Percentiles rank a stretch among this genome's conserved stretches.
Conservation (phyloP, 2,888 invertebrate genomes). For the Lochmaea capreae region DNA sequence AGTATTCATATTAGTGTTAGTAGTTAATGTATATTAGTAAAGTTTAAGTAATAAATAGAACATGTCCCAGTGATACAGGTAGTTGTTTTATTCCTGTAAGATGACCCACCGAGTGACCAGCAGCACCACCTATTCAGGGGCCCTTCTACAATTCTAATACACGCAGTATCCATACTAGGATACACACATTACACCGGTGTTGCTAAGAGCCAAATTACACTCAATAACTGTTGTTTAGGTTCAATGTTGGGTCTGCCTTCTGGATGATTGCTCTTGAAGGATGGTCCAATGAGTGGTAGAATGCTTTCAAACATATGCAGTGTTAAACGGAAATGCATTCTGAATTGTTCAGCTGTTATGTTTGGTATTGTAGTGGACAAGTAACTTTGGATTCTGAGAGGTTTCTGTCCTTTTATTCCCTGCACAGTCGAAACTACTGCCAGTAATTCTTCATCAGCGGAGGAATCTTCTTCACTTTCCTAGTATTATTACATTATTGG, state of each 20-base stretch:
- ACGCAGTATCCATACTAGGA: no score
- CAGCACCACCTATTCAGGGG: no score
- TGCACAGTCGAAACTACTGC: constrained; percentile 1
- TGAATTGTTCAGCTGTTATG: constrained; percentile 19
- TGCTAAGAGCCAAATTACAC: not conserved
- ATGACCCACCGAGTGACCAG: no score
- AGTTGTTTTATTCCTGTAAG: no score
- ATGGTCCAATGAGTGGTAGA: constrained; percentile 16
- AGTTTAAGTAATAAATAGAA: no score
- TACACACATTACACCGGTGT: no score
- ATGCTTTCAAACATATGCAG: constrained; percentile 12
- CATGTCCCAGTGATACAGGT: no score
- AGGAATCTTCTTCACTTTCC: constrained; percentile 21
- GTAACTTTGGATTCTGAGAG: constrained; percentile 12
- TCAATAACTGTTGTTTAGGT: not conserved
- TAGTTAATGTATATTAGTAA: no score
- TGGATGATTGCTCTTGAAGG: constrained; percentile 17
- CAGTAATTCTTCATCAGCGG: constrained; percentile 19
- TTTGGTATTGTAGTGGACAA: constrained; percentile 9
- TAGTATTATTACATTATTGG: constrained; percentile 5
- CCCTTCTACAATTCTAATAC: no score
- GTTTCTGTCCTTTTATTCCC: constrained; percentile 14
- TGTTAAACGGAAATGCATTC: constrained; percentile 18
- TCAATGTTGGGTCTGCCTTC: constrained; percentile 12
- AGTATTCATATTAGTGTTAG: no score